Conservation (phyloP, 2,888 invertebrate genomes). For the Sinelater perroti region DNA sequence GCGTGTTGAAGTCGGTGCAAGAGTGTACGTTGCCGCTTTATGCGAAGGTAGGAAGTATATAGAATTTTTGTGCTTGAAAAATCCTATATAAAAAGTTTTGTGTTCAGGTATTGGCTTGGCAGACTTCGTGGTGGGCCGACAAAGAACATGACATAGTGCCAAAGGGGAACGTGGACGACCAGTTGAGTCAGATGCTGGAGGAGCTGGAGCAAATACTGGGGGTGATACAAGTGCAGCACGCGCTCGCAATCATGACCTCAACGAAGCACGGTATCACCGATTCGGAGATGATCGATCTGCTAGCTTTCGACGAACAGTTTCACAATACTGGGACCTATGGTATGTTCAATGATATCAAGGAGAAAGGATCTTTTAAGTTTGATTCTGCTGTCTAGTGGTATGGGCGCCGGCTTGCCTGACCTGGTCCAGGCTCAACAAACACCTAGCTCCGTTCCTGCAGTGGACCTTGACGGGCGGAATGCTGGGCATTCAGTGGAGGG, state of each 20-base stretch:
- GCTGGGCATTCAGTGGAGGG: slow-evolving; percentile 72
- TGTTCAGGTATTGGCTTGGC: slow-evolving; percentile 66
- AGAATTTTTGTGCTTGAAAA: background rate
- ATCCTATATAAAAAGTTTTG: background rate
- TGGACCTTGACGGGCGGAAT: slow-evolving; percentile 67
- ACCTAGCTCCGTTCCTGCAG: slow-evolving; percentile 73
- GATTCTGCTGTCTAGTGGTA: slow-evolving; percentile 66
- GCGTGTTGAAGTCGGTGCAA: slow-evolving; percentile 67
- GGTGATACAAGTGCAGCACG: slow-evolving; percentile 69
- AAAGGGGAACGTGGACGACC: slow-evolving; percentile 67
- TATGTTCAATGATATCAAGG: slow-evolving; percentile 61
- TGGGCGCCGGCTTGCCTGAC: slow-evolving; percentile 76
- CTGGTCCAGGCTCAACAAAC: slow-evolving; percentile 73
- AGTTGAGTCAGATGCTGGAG: slow-evolving; percentile 73
- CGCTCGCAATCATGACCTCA: slow-evolving; percentile 77
- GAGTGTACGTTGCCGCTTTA: slow-evolving; percentile 75
- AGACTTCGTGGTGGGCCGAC: slow-evolving; percentile 69
- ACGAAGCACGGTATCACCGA: slow-evolving; percentile 82
- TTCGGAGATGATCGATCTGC: slow-evolving; percentile 79
- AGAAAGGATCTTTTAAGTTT: no score
- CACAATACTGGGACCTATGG: slow-evolving; percentile 71
- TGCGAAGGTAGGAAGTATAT: slow-evolving; percentile 66
- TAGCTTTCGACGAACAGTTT: slow-evolving; percentile 71
- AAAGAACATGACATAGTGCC: slow-evolving; percentile 65
- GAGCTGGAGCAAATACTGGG: slow-evolving; percentile 75